Conservation (phyloP, 2,888 invertebrate genomes). For the Rapana venosa region DNA sequence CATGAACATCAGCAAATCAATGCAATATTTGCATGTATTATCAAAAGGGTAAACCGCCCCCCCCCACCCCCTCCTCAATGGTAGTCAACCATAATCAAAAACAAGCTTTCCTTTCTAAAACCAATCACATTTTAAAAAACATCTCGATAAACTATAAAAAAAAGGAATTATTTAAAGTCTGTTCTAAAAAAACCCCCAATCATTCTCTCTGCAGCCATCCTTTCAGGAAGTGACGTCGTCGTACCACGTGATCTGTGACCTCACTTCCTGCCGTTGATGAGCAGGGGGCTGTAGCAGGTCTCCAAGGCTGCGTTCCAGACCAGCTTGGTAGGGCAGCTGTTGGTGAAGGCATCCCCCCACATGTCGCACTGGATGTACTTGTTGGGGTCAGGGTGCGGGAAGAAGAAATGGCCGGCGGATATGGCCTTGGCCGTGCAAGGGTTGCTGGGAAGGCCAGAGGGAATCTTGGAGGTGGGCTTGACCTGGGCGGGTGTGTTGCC, state of each 20-base stretch:
- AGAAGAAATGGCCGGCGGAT: conserved; percentile 56
- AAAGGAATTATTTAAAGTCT: too few species aligned
- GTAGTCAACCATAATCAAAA: too few species aligned
- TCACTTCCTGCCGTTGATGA: conserved; percentile 16
- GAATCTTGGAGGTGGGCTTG: background rate
- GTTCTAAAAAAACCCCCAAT: too few species aligned
- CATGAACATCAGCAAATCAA: too few species aligned
- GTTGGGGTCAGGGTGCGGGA: conserved; percentile 59
- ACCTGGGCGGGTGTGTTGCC: background rate
- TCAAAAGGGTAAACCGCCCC: too few species aligned
- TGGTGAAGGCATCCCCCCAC: conserved; percentile 62
- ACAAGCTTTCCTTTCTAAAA: too few species aligned
- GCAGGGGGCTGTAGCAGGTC: conserved; percentile 60
- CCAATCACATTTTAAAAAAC: too few species aligned
- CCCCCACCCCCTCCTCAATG: too few species aligned
- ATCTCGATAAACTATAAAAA: too few species aligned
- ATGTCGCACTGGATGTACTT: conserved; percentile 70
- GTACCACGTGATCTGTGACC: background rate
- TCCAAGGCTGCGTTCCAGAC: conserved; percentile 65
- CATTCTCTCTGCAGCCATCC: too few species aligned
- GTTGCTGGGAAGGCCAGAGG: conserved; percentile 34
- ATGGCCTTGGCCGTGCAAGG: conserved; percentile 51
- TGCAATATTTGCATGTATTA: too few species aligned
- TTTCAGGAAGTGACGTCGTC: background rate
- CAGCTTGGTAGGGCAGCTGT: conserved; percentile 63